Evolutionary conservation across 1,140 invertebrate species (phyloP).

Genomic region (Drosophila erecta): DNA sequence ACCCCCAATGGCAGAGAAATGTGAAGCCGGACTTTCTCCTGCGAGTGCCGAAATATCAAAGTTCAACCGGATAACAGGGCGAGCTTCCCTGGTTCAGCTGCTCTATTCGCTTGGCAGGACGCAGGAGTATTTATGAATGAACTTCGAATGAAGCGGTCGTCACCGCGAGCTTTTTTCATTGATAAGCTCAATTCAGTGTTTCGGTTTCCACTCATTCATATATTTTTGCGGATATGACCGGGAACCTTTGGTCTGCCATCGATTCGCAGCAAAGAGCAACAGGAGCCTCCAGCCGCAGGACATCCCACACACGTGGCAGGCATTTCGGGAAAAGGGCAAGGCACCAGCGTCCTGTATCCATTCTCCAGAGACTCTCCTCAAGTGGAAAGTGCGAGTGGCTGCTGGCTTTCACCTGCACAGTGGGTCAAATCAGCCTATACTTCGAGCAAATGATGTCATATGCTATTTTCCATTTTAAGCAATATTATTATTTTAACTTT

Average conservation of each 20-base stretch:
- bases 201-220: conserved; percentile 54
- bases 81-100: neutral
- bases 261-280: conserved; percentile 19
- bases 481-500: neutral
- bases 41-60: conserved; percentile 48
- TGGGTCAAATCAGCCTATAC: neutral
- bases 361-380: conserved; percentile 10
- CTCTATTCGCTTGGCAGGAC: neutral
- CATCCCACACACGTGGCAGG: conserved; percentile 57
- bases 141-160: conserved; percentile 22
- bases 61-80: conserved; percentile 37
- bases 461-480: no score
- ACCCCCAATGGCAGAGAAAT: neutral
- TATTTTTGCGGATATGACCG: conserved; percentile 10
- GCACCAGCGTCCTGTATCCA: conserved; percentile 32
- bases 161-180: conserved; percentile 72
- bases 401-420: conserved; percentile 3
- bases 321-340: conserved; percentile 69
- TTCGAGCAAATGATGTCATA: no score
- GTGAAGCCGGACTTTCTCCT: neutral
- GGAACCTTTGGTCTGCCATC: conserved; percentile 16
- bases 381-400: conserved; percentile 41
- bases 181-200: conserved; percentile 42
- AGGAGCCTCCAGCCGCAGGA: conserved; percentile 17
- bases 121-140: conserved; percentile 47